Conservation (phyloP, 2,797 vertebrate species). For the Coccyzus lansbergi region DNA sequence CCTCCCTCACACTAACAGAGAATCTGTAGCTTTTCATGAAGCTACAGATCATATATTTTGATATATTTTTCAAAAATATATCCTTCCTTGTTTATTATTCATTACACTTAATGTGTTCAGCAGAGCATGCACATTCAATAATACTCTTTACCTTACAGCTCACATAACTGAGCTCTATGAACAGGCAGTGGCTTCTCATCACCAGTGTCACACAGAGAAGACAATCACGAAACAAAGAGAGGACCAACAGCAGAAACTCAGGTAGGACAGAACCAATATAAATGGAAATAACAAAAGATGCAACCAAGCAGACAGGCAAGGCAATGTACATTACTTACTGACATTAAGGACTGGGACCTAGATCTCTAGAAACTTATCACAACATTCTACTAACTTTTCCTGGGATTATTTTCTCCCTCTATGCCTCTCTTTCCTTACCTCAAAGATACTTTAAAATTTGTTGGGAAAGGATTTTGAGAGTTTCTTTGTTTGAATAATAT, state of each 20-base stretch:
- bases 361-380: background rate
- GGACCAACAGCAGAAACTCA: slow-evolving; percentile 39
- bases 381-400: background rate
- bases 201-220: background rate
- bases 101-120: background rate
- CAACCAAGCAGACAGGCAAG: background rate
- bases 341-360: background rate
- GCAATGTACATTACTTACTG: background rate
- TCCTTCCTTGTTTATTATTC: background rate
- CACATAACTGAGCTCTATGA: slow-evolving; percentile 79
- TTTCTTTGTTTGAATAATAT: background rate
- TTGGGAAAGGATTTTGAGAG: background rate
- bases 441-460: background rate
- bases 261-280: slow-evolving; percentile 70
- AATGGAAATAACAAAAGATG: background rate
- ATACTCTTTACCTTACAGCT: slow-evolving; percentile 70
- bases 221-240: background rate
- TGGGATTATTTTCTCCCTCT: background rate
- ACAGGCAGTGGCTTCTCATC: slow-evolving; percentile 61
- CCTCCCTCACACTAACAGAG: background rate
- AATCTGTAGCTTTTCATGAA: background rate
- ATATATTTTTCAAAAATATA: background rate
- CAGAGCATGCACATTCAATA: background rate
- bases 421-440: background rate
- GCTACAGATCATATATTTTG: too few relatives aligned